Evolutionary conservation across 1,140 invertebrate genomes (phyloP).

Genomic region (Aphidius ervi): DNA sequence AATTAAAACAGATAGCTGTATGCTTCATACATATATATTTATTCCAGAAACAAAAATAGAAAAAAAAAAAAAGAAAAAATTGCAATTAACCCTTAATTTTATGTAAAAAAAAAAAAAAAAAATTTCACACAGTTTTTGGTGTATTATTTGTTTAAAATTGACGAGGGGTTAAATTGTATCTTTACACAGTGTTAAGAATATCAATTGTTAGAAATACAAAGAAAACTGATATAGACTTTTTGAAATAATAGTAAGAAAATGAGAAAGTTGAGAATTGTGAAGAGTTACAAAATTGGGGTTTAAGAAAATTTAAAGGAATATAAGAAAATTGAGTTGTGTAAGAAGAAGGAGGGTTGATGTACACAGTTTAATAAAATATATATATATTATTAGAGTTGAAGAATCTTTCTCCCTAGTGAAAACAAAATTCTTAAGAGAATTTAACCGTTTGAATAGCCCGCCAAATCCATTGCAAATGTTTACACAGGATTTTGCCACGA

Average conservation of each 20-base stretch:
- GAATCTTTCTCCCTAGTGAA: conserved; percentile 29
- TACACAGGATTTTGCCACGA: conserved; percentile 49
- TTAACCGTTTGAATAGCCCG: conserved; percentile 55
- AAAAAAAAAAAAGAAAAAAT: too few relatives aligned
- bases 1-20: too few relatives aligned
- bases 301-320: too few relatives aligned
- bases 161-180: conserved; percentile 50
- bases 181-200: conserved; percentile 52
- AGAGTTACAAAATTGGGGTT: conserved; percentile 22
- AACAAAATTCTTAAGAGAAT: conserved; percentile 57
- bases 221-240: conserved; percentile 22
- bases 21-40: too few relatives aligned
- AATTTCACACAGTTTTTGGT: conserved; percentile 2
- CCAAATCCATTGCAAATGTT: conserved; percentile 56
- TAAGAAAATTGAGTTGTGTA: too few relatives aligned
- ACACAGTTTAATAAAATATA: too few relatives aligned
- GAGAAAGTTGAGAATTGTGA: conserved; percentile 20
- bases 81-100: too few relatives aligned
- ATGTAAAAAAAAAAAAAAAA: too few relatives aligned
- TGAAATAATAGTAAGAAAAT: conserved; percentile 14
- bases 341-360: too few relatives aligned
- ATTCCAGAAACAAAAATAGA: too few relatives aligned
- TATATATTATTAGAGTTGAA: too few relatives aligned
- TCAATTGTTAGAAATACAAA: conserved; percentile 56
- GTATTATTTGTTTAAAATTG: conserved; percentile 52